Evolutionary conservation across 2,888 invertebrate genomes (phyloP).

Genomic region (Hemithea aestivaria): DNA sequence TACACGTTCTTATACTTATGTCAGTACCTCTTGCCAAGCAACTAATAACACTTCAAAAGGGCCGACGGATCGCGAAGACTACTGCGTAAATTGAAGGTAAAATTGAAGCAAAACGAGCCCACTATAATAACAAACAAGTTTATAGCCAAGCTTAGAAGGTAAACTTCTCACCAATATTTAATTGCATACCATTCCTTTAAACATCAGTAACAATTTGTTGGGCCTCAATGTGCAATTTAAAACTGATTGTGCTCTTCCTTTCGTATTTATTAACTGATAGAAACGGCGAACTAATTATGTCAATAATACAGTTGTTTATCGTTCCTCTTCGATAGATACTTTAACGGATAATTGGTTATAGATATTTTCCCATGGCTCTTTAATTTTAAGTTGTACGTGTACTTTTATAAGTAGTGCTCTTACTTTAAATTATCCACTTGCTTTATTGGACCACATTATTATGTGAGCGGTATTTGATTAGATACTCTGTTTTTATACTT

Average conservation of each 20-base stretch:
- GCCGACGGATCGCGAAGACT: constrained; percentile 16
- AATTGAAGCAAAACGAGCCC: constrained; percentile 35
- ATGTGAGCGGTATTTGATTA: constrained; percentile 30
- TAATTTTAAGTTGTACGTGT: constrained; percentile 26
- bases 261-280: constrained; percentile 43
- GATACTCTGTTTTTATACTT: constrained; percentile 5
- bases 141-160: constrained; percentile 34
- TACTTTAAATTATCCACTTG: constrained; percentile 39
- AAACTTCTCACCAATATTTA: no score
- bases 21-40: neutral
- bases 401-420: constrained; percentile 33
- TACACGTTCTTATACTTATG: neutral
- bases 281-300: constrained; percentile 53
- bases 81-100: constrained; percentile 30
- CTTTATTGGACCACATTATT: constrained; percentile 34
- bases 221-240: no score
- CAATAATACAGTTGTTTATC: constrained; percentile 54
- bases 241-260: no score
- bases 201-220: no score
- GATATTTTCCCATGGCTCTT: constrained; percentile 55
- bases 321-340: constrained; percentile 43
- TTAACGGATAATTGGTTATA: constrained; percentile 48
- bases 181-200: no score
- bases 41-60: constrained; percentile 16
- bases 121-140: constrained; percentile 38